Conservation (phyloP, 2,888 invertebrate genomes). For the Heteromyza rotundicornis region DNA sequence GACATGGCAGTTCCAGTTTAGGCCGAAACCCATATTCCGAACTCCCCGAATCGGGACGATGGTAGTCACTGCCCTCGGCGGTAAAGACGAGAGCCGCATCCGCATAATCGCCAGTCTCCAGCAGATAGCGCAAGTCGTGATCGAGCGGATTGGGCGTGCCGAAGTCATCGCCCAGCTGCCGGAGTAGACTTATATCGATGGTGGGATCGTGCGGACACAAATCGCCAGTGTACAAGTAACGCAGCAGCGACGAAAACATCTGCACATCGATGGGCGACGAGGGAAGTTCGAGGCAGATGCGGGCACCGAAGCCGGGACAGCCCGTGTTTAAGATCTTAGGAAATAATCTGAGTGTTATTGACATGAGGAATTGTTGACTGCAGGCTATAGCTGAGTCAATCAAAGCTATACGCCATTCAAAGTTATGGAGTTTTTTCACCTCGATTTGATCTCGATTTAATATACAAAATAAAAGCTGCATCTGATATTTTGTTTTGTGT, state of each 20-base stretch:
- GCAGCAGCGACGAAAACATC: constrained; percentile 78
- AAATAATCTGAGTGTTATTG: neutral
- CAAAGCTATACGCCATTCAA: no score
- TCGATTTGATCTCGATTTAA: no score
- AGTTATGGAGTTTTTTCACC: no score
- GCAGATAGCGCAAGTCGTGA: constrained; percentile 79
- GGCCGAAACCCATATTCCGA: constrained; percentile 77
- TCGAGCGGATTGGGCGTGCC: constrained; percentile 86
- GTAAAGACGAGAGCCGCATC: constrained; percentile 91
- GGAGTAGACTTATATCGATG: constrained; percentile 71
- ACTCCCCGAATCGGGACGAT: constrained; percentile 72
- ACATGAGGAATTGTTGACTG: no score
- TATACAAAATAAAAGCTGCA: no score
- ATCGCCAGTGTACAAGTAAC: constrained; percentile 81
- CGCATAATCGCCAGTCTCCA: constrained; percentile 87
- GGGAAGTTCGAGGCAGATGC: constrained; percentile 78
- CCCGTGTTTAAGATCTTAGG: no score
- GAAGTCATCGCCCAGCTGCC: constrained; percentile 80
- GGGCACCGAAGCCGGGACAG: constrained; percentile 77
- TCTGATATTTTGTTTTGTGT: no score
- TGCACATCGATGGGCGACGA: constrained; percentile 81
- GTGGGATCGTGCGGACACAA: constrained; percentile 72
- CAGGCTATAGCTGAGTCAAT: no score
- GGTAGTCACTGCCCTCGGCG: constrained; percentile 73
- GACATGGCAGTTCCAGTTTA: constrained; percentile 85